Evolutionary conservation across 2,797 vertebrate species (phyloP), one percentile per base, ranked within the genome.

Genomic region (Furcifer pardalis): DNA sequence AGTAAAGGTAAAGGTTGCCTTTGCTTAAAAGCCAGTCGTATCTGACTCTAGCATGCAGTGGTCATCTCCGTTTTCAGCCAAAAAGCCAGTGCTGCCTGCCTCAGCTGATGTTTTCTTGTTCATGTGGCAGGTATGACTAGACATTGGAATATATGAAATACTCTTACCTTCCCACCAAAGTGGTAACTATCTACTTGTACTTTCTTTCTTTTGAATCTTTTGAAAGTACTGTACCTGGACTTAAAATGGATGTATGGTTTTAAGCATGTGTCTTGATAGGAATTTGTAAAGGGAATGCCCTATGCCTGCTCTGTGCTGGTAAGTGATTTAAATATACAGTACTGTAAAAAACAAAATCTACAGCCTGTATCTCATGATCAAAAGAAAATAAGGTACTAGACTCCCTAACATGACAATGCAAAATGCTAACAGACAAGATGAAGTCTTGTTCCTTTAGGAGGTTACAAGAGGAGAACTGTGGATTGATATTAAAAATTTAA

Each of bases 401-500:
- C 32, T 84, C 49, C 49, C 49, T 56, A 25, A 65, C 5, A n/a
- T 75, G 56, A 7, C 49, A 35, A 37, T 84, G n/a, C 27, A 56
- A 71, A 30, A 63, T 25, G 0, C 2, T 32, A 71, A 75, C 82
- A 87, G 44, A 79, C 78, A 49, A 72, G 35, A 71, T 49, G 74
- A 75, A 69, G 5, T 44, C 4, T 15, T 84, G 52, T 77, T 79
- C 9, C 0, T 71, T 52, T 69, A 72, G 27, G 40, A 69, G 40
- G 35, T 63, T 74, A 60, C 89, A 81, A 60, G 5, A 60, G 4
- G 23, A 60, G 2, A 15, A 68, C 37, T 73, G 81, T 19, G 74
- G 8, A 75, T 79, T 76, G 17, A 83, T 81, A 46, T 4, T 86
- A 87, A 86, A 23, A 72, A 79, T 86, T 87, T 80, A 87, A 84